phyloP scores from a whole-genome alignment of 1,140 invertebrate species.

The Eufriesea mexicana region DNA sequence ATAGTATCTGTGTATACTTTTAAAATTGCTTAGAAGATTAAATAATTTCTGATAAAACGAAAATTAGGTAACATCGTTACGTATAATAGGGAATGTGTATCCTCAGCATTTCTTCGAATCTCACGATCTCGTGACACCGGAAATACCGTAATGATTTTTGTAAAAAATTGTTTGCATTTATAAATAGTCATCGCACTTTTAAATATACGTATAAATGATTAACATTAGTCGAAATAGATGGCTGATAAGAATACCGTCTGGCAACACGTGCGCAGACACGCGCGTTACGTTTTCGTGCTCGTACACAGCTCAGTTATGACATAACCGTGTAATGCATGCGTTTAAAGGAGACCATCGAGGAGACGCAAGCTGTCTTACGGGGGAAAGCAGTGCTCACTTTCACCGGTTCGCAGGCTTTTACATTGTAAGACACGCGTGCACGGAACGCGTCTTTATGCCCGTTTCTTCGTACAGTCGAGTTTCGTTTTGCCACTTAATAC shows the following conservation, averaged over 20 bases:
- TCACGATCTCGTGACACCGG: no score
- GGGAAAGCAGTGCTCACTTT: constrained; percentile 79
- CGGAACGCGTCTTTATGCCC: constrained; percentile 15
- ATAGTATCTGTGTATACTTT: no score
- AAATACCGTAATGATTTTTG: no score
- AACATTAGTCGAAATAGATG: constrained; percentile 10
- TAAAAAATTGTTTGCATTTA: background rate
- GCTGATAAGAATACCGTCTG: background rate
- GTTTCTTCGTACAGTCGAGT: constrained; percentile 28
- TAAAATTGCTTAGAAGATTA: background rate
- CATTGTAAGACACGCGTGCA: constrained; percentile 63
- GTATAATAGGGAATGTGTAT: no score
- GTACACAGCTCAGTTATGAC: constrained; percentile 68
- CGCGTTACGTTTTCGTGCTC: constrained; percentile 26
- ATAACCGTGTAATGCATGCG: constrained; percentile 77
- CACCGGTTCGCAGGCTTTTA: constrained; percentile 72
- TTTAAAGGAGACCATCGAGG: constrained; percentile 77
- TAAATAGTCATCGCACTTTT: background rate
- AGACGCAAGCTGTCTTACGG: constrained; percentile 71
- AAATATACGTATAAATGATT: constrained; percentile 10
- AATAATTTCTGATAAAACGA: background rate
- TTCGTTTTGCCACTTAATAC: constrained; percentile 26
- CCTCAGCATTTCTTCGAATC: no score
- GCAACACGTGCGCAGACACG: constrained; percentile 24
- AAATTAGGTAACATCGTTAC: no score